phyloP scores from a whole-genome alignment of 2,888 invertebrate genomes.

The Syrphus vitripennis region DNA sequence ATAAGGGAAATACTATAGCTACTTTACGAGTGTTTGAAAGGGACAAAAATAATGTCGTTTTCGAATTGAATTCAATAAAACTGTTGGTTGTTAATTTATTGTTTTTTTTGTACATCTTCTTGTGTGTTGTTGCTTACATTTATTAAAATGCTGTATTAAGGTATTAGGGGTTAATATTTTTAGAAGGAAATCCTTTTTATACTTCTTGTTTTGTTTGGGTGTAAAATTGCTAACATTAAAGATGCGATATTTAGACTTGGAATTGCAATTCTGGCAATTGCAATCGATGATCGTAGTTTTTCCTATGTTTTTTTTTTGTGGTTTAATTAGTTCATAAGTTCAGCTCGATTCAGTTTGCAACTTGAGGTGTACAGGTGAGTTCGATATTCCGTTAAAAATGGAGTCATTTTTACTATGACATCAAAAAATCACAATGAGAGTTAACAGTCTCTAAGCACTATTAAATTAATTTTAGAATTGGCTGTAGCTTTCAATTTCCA shows the following conservation, averaged over 20 bases:
- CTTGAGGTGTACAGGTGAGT: too few relatives aligned
- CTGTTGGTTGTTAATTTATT: conserved; percentile 59
- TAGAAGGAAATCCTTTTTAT: background rate
- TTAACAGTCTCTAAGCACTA: too few relatives aligned
- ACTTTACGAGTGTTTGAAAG: background rate
- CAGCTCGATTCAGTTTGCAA: too few relatives aligned
- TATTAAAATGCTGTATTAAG: background rate
- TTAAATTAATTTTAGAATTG: too few relatives aligned
- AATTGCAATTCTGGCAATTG: too few relatives aligned
- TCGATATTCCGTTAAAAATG: too few relatives aligned
- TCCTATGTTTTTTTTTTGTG: too few relatives aligned
- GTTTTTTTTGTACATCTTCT: background rate
- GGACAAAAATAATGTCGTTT: background rate
- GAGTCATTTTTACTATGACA: too few relatives aligned
- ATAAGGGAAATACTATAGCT: background rate
- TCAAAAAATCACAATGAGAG: too few relatives aligned
- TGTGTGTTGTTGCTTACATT: background rate
- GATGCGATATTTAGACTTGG: background rate
- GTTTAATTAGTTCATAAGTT: too few relatives aligned
- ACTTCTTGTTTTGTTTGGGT: background rate
- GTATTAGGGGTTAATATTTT: background rate
- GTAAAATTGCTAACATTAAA: background rate
- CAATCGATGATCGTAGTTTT: too few relatives aligned
- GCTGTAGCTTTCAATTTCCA: too few relatives aligned
- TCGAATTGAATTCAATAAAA: conserved; percentile 61